Evolutionary conservation across 2,888 invertebrate genomes (phyloP).

Genomic region (Anagyrus pseudococci): DNA sequence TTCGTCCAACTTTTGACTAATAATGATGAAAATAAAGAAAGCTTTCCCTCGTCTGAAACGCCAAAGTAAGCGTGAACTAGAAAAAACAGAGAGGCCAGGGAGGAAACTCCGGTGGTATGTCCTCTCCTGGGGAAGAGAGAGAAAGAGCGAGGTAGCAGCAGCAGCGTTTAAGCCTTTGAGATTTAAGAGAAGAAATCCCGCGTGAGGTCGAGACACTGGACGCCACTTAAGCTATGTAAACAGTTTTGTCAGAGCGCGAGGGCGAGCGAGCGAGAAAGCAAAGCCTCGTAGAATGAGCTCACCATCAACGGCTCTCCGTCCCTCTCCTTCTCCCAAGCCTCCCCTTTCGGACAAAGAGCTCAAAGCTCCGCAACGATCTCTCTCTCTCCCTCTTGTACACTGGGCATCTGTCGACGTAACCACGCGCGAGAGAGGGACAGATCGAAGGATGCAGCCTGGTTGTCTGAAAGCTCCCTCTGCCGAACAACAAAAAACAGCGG

Average conservation of each 20-base stretch:
- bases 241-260: slow-evolving; percentile 38
- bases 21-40: too few relatives aligned
- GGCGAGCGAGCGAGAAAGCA: background rate
- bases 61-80: too few relatives aligned
- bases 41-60: too few relatives aligned
- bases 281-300: slow-evolving; percentile 3
- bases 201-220: slow-evolving; percentile 46
- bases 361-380: slow-evolving; percentile 35
- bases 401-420: slow-evolving; percentile 35
- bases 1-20: too few relatives aligned
- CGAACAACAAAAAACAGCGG: background rate
- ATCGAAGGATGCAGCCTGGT: slow-evolving; percentile 43
- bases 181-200: background rate
- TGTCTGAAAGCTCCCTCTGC: slow-evolving; percentile 64
- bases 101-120: too few relatives aligned
- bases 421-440: slow-evolving; percentile 41
- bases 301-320: slow-evolving; percentile 1
- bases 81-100: too few relatives aligned
- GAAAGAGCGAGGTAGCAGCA: background rate
- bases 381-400: slow-evolving; percentile 37
- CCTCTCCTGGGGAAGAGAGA: slow-evolving; percentile 2
- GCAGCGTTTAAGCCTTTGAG: background rate
- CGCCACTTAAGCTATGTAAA: slow-evolving; percentile 57
- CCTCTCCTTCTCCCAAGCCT: slow-evolving; percentile 21
- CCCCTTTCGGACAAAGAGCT: background rate